Evolutionary conservation across 2,888 invertebrate genomes (phyloP).

Genomic region (Eupithecia dodoneata): DNA sequence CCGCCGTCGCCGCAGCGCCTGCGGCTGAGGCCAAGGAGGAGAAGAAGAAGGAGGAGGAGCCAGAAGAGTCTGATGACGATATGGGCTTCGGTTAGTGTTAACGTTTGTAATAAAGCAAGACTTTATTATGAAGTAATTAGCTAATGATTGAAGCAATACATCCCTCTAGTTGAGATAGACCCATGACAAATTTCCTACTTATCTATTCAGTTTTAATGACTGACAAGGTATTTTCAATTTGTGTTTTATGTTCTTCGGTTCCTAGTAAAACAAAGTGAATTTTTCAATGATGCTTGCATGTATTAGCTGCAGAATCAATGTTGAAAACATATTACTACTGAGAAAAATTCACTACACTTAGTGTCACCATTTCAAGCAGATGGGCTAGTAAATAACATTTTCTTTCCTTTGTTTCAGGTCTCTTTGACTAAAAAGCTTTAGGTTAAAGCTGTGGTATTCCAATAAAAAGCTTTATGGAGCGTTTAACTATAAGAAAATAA

Average conservation of each 20-base stretch:
- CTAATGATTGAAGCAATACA: not conserved
- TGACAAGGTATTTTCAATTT: not conserved
- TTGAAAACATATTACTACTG: constrained; percentile 62
- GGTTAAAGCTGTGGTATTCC: constrained; percentile 74
- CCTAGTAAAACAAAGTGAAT: constrained; percentile 1
- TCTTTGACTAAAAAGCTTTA: constrained; percentile 88
- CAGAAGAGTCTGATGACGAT: constrained; percentile 94
- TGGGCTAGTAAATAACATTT: not conserved
- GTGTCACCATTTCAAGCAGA: not conserved
- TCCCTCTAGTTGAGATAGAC: not conserved
- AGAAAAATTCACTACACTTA: constrained; percentile 45
- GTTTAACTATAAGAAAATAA: constrained; percentile 76
- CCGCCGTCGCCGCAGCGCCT: constrained; percentile 87
- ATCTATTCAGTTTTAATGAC: not conserved
- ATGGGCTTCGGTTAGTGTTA: constrained; percentile 93
- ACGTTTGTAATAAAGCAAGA: not conserved
- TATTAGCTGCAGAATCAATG: constrained; percentile 85
- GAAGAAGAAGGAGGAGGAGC: constrained; percentile 91
- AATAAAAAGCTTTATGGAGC: constrained; percentile 75
- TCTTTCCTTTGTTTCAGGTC: constrained; percentile 85
- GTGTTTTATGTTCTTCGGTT: not conserved
- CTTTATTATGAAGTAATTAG: not conserved
- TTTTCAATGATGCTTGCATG: constrained; percentile 82
- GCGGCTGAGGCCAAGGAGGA: constrained; percentile 89
- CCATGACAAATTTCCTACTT: no score